Conservation (phyloP, 2,797 vertebrate genomes). For the Eptatretus atami region DNA sequence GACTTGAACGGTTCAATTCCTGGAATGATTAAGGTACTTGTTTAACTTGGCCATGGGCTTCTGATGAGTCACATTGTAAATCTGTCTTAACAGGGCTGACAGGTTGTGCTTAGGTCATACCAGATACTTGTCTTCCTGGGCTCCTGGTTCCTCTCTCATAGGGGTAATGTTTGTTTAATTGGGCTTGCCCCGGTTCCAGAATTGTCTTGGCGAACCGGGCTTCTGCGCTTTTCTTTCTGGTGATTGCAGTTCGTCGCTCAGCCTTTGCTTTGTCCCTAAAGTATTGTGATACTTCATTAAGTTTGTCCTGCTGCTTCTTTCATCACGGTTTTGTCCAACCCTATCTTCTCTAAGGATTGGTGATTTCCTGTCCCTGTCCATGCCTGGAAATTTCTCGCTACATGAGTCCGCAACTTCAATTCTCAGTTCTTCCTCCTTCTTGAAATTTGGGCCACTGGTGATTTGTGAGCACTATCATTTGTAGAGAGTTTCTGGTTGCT, state of each 20-base stretch:
- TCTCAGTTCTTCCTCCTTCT: too few species aligned
- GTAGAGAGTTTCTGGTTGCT: too few species aligned
- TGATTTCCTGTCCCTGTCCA: constrained; percentile 53
- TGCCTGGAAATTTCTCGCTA: constrained; percentile 12
- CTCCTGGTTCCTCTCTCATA: constrained; percentile 4
- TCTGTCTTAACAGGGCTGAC: neutral
- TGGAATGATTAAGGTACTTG: neutral
- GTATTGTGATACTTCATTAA: constrained; percentile 88
- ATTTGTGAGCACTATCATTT: constrained; percentile 25
- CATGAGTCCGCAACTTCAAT: too few species aligned
- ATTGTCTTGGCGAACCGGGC: neutral
- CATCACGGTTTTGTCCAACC: constrained; percentile 92
- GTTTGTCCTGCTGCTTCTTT: constrained; percentile 95
- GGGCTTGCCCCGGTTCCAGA: constrained; percentile 4
- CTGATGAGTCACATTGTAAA: constrained; percentile 5
- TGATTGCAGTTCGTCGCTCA: constrained; percentile 84
- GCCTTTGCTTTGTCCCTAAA: constrained; percentile 89
- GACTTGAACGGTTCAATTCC: neutral
- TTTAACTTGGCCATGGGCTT: neutral
- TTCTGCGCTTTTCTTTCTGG: constrained; percentile 49
- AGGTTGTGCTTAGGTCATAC: constrained; percentile 1
- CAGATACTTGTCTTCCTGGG: neutral
- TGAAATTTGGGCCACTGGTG: neutral
- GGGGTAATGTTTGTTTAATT: neutral
- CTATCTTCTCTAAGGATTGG: constrained; percentile 58